Base-by-base conservation (phyloP, 2,888 invertebrate genomes). In the Nineta flava region DNA sequence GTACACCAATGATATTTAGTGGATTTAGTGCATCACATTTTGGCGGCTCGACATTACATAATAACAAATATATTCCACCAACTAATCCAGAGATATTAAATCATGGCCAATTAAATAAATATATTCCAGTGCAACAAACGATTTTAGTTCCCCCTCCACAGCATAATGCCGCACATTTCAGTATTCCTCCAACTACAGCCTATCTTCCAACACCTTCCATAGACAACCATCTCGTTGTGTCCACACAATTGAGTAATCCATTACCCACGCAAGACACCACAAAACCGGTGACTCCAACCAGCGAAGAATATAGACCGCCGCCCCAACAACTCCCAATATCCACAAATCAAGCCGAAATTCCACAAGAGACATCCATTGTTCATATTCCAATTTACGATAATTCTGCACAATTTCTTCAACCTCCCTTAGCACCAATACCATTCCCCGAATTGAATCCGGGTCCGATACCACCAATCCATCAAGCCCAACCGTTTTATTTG, bases 381-480 rank as follows among this genome's bases (percentile, higher is more conserved):
- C 34, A 48, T 9, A 31, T 40, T 41, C 48, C 52, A 6, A 15
- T 49, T 17, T 38, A 51, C 47, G 38, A 47, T 12, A 53, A 53
- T 17, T 51, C 52, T 10, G 51, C 49, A 32, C 49, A 52, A 26
- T 52, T 42, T 41, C 31, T 45, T 17, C 16, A 49, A 26, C 19
- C 45, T 7, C 45, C 44, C 9, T 6, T 34, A 12, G 51, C 52
- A n/a, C 55, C 57, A 6, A 55, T 55, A 26, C 57, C 56, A n/a
- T 53, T 55, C 46, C 54, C 57, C 35, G 46, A 52, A 31, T 46
- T 55, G 34, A 81, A 78, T 56, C 69, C 74, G 44, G 72, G 74
- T 26, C 74, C 76, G 9, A 59, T 77, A 54, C 76, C 79, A 5
- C 77, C 81, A 12, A 68, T 83, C 49, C 79, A 76, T 59, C 74